Evolutionary conservation across 2,797 vertebrate species (phyloP).

Genomic region (Typhlichthys subterraneus): DNA sequence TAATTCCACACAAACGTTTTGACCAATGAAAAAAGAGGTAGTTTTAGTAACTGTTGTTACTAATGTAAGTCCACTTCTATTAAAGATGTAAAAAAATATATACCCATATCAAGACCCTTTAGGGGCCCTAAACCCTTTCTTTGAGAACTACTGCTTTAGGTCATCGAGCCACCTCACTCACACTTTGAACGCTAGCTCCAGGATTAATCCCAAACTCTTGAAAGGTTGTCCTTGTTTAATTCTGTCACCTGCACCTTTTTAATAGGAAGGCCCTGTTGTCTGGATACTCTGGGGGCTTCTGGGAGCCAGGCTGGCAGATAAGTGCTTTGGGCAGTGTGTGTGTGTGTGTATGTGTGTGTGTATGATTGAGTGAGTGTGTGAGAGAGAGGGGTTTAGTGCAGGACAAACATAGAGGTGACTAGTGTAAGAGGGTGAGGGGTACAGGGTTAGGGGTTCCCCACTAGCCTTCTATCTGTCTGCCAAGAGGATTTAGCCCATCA

Average conservation of each 20-base stretch:
- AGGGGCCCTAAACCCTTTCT: too few relatives aligned
- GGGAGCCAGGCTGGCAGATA: constrained; percentile 20
- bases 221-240: constrained; percentile 24
- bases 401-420: constrained; percentile 22
- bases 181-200: constrained; percentile 14
- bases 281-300: constrained; percentile 20
- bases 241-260: constrained; percentile 22
- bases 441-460: constrained; percentile 9
- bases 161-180: not conserved
- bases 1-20: too few relatives aligned
- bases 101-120: too few relatives aligned
- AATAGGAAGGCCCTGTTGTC: constrained; percentile 4
- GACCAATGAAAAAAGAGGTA: too few relatives aligned
- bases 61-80: too few relatives aligned
- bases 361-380: too few relatives aligned
- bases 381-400: constrained; percentile 15
- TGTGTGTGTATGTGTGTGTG: too few relatives aligned
- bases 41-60: too few relatives aligned
- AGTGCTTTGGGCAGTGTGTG: constrained; percentile 32
- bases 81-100: too few relatives aligned
- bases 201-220: constrained; percentile 6
- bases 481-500: not conserved
- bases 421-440: constrained; percentile 21
- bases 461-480: not conserved
- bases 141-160: too few relatives aligned